Percentiles rank a stretch among this genome's conserved stretches.
Evolutionary conservation across 2,797 vertebrate genomes (phyloP).

Genomic region (Carapus acus): DNA sequence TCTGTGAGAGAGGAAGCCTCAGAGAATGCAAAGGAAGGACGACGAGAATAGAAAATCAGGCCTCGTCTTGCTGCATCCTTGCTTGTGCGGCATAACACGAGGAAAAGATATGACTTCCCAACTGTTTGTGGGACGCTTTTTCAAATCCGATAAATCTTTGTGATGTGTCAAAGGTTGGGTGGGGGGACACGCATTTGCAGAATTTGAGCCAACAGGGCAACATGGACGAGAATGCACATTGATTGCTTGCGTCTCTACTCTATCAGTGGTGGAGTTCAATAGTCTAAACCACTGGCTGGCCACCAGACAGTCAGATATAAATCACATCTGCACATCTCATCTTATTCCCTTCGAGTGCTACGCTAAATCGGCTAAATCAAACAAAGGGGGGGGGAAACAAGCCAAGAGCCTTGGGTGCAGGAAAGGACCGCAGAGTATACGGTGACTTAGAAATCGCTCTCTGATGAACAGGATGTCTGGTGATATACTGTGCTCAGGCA

Average conservation of each 20-base stretch:
- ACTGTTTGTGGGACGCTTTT: conserved; percentile 70
- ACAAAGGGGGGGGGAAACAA: conserved; percentile 6
- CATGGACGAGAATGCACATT: too few relatives aligned
- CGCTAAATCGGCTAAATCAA: conserved; percentile 11
- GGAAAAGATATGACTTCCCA: conserved; percentile 31
- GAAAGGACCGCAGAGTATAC: conserved; percentile 22
- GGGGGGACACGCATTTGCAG: conserved; percentile 12
- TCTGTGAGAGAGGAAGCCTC: conserved; percentile 22
- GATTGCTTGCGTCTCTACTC: too few relatives aligned
- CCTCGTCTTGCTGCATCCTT: conserved; percentile 32
- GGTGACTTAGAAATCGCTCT: conserved; percentile 33
- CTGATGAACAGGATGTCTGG: conserved; percentile 55
- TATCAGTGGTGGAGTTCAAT: too few relatives aligned
- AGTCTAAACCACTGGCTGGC: not conserved
- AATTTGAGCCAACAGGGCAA: conserved; percentile 22
- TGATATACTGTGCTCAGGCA: conserved; percentile 33
- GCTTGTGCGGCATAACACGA: conserved; percentile 31
- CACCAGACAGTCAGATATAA: not conserved
- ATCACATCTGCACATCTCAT: too few relatives aligned
- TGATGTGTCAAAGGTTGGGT: conserved; percentile 44
- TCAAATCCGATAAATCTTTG: conserved; percentile 69
- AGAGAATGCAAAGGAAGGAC: conserved; percentile 43
- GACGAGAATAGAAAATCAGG: conserved; percentile 44
- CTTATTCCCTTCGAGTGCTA: conserved; percentile 3
- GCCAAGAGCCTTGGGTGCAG: conserved; percentile 1